phyloP scores from a whole-genome alignment of 92 coral and sea anemone genomes.

The Epizoanthus illoricatus region DNA sequence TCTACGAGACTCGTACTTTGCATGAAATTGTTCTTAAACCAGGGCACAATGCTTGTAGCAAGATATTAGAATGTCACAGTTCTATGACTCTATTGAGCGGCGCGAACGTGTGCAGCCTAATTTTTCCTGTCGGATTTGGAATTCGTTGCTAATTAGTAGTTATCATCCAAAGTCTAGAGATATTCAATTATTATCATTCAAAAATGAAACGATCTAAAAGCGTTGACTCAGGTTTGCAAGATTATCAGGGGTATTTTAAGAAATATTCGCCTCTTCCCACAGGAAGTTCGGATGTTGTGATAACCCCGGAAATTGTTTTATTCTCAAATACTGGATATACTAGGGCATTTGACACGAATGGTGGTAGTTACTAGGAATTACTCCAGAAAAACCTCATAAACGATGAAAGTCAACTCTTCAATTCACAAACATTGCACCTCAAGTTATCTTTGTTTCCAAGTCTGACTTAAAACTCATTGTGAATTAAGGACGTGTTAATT shows the following conservation, averaged over 20 bases:
- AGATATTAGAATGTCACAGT: too few species aligned
- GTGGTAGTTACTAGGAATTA: background rate
- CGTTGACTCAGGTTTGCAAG: slow-evolving; percentile 8
- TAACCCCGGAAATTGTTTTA: background rate
- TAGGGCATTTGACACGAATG: background rate
- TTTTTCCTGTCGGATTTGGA: too few species aligned
- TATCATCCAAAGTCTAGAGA: background rate
- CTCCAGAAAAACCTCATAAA: too few species aligned
- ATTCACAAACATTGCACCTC: background rate
- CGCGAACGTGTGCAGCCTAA: too few species aligned
- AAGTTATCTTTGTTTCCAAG: background rate
- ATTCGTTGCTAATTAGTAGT: background rate
- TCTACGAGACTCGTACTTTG: too few species aligned
- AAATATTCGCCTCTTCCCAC: background rate
- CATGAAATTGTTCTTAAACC: too few species aligned
- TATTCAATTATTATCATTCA: background rate
- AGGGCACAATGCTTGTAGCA: too few species aligned
- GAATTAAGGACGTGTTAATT: slow-evolving; percentile 28
- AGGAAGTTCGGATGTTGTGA: background rate
- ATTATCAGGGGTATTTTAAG: background rate
- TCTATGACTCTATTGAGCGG: too few species aligned
- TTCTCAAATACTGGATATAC: background rate
- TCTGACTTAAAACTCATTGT: background rate
- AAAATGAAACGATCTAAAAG: background rate
- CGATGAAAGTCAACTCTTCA: background rate